Evolutionary conservation across 2,113 vertebrate species (phyloP).

Genomic region (Scortum barcoo): DNA sequence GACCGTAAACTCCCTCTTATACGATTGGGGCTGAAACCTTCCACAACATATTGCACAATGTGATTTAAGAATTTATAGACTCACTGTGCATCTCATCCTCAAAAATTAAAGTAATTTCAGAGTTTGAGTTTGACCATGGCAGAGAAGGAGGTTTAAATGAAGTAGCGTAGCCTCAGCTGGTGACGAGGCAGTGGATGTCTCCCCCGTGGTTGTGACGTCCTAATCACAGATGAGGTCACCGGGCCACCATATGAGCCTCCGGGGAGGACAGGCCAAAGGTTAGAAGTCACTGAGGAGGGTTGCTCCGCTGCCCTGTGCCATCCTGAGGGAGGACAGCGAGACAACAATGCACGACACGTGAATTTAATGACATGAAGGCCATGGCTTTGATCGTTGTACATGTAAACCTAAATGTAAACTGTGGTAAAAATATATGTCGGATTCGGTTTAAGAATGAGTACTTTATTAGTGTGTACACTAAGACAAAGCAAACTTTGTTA

Average conservation of each 20-base stretch:
- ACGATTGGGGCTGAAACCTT: too few species aligned
- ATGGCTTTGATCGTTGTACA: slow-evolving; percentile 25
- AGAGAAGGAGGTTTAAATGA: neutral
- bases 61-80: neutral
- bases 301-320: neutral
- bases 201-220: slow-evolving; percentile 21
- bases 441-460: neutral
- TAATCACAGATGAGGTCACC: slow-evolving; percentile 56
- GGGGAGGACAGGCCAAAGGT: slow-evolving; percentile 56
- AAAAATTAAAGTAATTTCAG: neutral
- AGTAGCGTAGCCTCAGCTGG: slow-evolving; percentile 38
- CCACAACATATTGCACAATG: too few species aligned
- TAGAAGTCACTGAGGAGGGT: slow-evolving; percentile 41
- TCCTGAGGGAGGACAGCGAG: slow-evolving; percentile 15
- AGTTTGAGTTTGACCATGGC: neutral
- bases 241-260: slow-evolving; percentile 24
- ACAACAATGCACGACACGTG: neutral
- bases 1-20: too few species aligned
- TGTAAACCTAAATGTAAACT: neutral
- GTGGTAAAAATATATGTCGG: too few species aligned
- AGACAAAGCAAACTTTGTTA: neutral
- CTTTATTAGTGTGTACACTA: neutral
- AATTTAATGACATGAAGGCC: neutral
- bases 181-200: slow-evolving; percentile 49
- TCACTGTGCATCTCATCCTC: neutral